phyloP scores from a whole-genome alignment of 2,797 vertebrate species.

The Clarias platycephalus region DNA sequence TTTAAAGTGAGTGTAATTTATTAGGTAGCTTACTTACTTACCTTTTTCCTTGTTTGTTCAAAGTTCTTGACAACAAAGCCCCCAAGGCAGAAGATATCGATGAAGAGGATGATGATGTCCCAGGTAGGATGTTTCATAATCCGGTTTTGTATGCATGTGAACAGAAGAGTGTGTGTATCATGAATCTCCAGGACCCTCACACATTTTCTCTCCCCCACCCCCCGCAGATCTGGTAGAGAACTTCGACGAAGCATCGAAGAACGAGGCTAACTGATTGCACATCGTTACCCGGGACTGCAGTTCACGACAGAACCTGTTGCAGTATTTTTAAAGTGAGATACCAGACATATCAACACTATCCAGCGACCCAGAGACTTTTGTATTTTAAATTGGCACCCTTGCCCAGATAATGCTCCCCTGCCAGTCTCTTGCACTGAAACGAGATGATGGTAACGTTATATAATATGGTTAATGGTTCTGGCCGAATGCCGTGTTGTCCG shows the following conservation, averaged over 20 bases:
- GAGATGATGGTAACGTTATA: slow-evolving; percentile 58
- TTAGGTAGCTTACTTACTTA: background rate
- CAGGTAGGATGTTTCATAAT: slow-evolving; percentile 72
- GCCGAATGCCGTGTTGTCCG: slow-evolving; percentile 55
- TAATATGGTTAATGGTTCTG: slow-evolving; percentile 52
- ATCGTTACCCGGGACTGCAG: slow-evolving; percentile 78
- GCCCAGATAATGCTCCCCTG: slow-evolving; percentile 75
- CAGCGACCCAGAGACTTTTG: slow-evolving; percentile 77
- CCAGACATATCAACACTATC: slow-evolving; percentile 61
- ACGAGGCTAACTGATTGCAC: slow-evolving; percentile 87
- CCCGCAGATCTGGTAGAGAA: slow-evolving; percentile 94
- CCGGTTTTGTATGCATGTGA: background rate
- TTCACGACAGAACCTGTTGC: slow-evolving; percentile 78
- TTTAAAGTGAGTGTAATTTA: background rate
- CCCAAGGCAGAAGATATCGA: slow-evolving; percentile 94
- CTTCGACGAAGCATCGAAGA: slow-evolving; percentile 95
- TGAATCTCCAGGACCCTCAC: background rate
- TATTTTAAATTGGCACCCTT: slow-evolving; percentile 84
- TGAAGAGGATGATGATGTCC: slow-evolving; percentile 95
- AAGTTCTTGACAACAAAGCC: slow-evolving; percentile 93
- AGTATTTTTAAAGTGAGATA: slow-evolving; percentile 65
- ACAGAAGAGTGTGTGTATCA: background rate
- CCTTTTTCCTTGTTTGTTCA: slow-evolving; percentile 51
- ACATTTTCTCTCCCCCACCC: slow-evolving; percentile 27
- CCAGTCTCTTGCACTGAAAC: slow-evolving; percentile 81